Percentiles rank a stretch among this genome's conserved stretches.
phyloP scores from a whole-genome alignment of 92 coral and sea anemone genomes.

The Scolanthus callimorphus region DNA sequence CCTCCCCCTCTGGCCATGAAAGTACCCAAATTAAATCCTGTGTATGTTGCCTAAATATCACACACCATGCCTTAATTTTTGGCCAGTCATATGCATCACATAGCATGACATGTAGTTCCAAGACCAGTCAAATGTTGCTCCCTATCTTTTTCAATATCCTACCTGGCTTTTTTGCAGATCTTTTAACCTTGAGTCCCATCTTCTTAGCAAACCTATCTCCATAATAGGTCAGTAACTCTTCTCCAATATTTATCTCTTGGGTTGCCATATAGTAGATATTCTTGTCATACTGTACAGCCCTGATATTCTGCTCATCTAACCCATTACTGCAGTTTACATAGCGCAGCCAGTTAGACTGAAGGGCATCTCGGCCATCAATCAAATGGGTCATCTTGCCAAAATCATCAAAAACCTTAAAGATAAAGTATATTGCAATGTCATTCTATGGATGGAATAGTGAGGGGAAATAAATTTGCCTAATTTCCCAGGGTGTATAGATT shows the following conservation, averaged over 20 bases:
- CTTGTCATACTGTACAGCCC: conserved; percentile 89
- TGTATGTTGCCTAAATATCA: too few species aligned
- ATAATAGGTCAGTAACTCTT: conserved; percentile 75
- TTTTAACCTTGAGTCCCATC: conserved; percentile 50
- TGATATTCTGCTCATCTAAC: conserved; percentile 71
- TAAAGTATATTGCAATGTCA: not conserved
- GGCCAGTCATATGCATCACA: too few species aligned
- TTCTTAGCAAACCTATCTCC: conserved; percentile 79
- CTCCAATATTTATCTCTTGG: conserved; percentile 63
- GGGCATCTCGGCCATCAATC: conserved; percentile 86
- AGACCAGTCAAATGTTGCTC: too few species aligned
- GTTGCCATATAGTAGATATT: conserved; percentile 94
- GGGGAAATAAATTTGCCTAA: too few species aligned
- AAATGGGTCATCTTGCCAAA: conserved; percentile 70
- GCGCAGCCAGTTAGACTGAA: conserved; percentile 95
- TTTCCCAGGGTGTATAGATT: too few species aligned
- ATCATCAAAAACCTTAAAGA: conserved; percentile 87
- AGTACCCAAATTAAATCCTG: too few species aligned
- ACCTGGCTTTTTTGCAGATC: conserved; percentile 2
- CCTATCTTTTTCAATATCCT: not conserved
- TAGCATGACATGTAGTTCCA: too few species aligned
- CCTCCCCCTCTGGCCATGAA: too few species aligned
- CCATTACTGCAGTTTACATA: conserved; percentile 74
- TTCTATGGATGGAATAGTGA: not conserved
- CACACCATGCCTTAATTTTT: too few species aligned